Evolutionary conservation across 1,140 invertebrate species (phyloP).

Genomic region (Theocolax elegans): DNA sequence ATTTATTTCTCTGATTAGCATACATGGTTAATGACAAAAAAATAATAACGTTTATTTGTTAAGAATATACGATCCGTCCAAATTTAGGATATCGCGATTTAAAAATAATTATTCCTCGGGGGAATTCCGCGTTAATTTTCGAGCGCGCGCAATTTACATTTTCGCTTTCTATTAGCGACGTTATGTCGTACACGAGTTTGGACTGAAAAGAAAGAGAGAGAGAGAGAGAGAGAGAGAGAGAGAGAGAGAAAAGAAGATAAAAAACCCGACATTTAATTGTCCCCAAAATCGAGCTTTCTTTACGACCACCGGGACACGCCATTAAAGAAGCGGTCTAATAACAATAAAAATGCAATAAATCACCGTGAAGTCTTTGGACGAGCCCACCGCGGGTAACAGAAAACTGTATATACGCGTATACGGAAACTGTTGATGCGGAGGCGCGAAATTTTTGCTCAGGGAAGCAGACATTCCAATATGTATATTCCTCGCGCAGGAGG

Average conservation of each 20-base stretch:
- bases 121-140: slow-evolving; percentile 12
- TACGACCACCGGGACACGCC: neutral
- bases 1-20: too few relatives aligned
- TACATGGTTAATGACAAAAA: too few relatives aligned
- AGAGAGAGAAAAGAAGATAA: neutral
- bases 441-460: slow-evolving; percentile 12
- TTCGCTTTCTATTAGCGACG: slow-evolving; percentile 24
- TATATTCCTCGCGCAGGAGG: too few relatives aligned
- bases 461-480: slow-evolving; percentile 13
- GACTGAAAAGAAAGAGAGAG: neutral
- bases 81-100: too few relatives aligned
- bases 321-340: neutral
- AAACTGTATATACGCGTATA: too few relatives aligned
- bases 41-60: too few relatives aligned
- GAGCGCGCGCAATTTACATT: slow-evolving; percentile 16
- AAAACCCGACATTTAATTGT: neutral
- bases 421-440: too few relatives aligned
- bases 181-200: neutral
- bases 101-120: slow-evolving; percentile 20
- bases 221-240: neutral
- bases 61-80: too few relatives aligned
- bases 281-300: neutral
- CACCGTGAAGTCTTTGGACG: neutral
- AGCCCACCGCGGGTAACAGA: too few relatives aligned
- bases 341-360: slow-evolving; percentile 36